Conservation (phyloP, 2,797 vertebrate genomes). For the Dallia pectoralis region DNA sequence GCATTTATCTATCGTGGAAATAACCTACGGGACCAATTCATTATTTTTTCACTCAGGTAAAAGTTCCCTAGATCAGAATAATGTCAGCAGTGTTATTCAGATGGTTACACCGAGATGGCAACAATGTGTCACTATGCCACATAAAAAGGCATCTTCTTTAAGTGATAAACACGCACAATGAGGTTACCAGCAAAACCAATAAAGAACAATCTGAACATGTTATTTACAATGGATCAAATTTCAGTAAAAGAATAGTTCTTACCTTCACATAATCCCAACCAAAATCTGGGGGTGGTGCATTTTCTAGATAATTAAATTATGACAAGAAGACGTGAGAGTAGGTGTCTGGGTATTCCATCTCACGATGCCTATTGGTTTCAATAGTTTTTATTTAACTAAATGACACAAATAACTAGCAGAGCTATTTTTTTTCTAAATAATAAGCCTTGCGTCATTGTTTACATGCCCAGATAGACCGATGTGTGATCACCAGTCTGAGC, state of each 20-base stretch:
- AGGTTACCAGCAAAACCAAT: not conserved
- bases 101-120: not conserved
- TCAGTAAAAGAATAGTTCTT: slow-evolving; percentile 5
- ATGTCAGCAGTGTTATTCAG: not conserved
- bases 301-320: not conserved
- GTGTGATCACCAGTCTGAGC: slow-evolving; percentile 3
- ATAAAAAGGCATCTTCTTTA: not conserved
- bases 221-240: not conserved
- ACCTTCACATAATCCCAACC: slow-evolving; percentile 46
- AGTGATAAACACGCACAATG: not conserved
- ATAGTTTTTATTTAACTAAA: slow-evolving; percentile 25
- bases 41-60: not conserved
- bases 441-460: slow-evolving; percentile 24
- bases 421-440: not conserved
- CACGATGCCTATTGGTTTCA: not conserved
- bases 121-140: not conserved
- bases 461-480: slow-evolving; percentile 24
- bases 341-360: slow-evolving; percentile 16
- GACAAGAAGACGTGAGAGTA: not conserved
- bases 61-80: not conserved
- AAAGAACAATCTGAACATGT: not conserved
- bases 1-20: not conserved
- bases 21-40: not conserved
- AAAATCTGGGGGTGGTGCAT: slow-evolving; percentile 36
- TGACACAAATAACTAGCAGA: not conserved